Evolutionary conservation across 2,888 invertebrate genomes (phyloP), one percentile per base, ranked within the genome.

Genomic region (Mythimna impura): DNA sequence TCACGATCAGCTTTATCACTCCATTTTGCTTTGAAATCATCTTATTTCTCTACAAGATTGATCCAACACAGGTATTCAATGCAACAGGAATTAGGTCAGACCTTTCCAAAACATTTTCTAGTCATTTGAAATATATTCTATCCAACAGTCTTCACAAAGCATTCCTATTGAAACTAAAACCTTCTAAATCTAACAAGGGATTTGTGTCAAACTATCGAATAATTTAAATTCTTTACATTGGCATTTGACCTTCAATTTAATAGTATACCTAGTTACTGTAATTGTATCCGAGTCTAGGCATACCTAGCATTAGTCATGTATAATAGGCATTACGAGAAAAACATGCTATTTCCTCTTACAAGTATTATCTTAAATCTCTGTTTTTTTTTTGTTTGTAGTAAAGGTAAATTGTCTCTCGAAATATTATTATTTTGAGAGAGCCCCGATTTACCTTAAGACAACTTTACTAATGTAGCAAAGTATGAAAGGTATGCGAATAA

Each of bases 161-260:
- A 69, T 36, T 70, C 52, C 8, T 61, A 3, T 61, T 25, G 2
- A 8, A 67, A 52, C 17, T 36, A 66, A 36, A 50, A 2, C 61
- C n/a, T 62, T 30, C 58, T 57, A 61, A 50, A 52, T 14, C 50
- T 40, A 20, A 66, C 65, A 25, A 71, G n/a, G n/a, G 34, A 79
- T 73, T 63, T 69, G 50, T 60, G 64, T 71, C 67, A 66, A 70
- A 63, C 60, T 78, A 66, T 64, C 62, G 62, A 66, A 68, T 71
- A 68, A 40, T 63, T 72, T 36, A 61, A 77, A 82, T 80, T 76
- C 61, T 52, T 54, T 67, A 25, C 54, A 62, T 40, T 60, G 68
- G 14, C 52, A 64, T 68, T 36, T 75, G 70, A 68, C 71, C 76
- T 74, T 83, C 84, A 61, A 43, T 52, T 58, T 30, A 76, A 76